A percentile compares a stretch with the other conserved stretches of the same genome.
phyloP scores from a whole-genome alignment of 2,888 invertebrate species.

The Masnerella sp. region DNA sequence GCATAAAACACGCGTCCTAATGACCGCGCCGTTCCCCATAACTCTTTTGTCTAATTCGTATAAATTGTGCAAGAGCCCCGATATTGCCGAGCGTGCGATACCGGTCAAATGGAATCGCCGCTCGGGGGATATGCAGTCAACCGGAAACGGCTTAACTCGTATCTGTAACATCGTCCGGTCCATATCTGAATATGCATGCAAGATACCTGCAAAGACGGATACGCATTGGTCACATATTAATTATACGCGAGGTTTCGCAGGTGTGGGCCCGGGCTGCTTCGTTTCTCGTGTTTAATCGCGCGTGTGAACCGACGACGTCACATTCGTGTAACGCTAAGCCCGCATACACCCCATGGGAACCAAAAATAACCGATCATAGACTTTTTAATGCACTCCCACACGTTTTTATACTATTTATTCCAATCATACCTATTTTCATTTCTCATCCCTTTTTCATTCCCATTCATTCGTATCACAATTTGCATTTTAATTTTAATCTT shows the following conservation, averaged over 20 bases:
- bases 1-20: constrained; percentile 43
- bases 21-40: constrained; percentile 20
- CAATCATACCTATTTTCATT: too few species aligned
- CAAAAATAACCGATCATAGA: constrained; percentile 30
- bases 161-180: constrained; percentile 65
- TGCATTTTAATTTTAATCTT: too few species aligned
- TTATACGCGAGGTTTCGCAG: constrained; percentile 68
- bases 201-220: constrained; percentile 61
- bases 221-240: constrained; percentile 65
- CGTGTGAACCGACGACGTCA: constrained; percentile 65
- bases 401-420: too few species aligned
- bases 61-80: constrained; percentile 25
- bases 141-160: constrained; percentile 62
- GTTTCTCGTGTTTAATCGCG: constrained; percentile 61
- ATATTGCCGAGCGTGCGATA: constrained; percentile 36
- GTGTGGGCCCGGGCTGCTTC: constrained; percentile 62
- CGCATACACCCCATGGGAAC: constrained; percentile 54
- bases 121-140: constrained; percentile 49
- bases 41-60: constrained; percentile 48
- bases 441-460: too few species aligned
- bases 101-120: constrained; percentile 33
- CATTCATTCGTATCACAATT: too few species aligned
- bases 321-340: constrained; percentile 27
- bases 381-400: too few species aligned
- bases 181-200: constrained; percentile 64